Evolutionary conservation across 2,797 vertebrate species (phyloP), one percentile per base, ranked within the genome.

Genomic region (Artibeus jamaicensis): DNA sequence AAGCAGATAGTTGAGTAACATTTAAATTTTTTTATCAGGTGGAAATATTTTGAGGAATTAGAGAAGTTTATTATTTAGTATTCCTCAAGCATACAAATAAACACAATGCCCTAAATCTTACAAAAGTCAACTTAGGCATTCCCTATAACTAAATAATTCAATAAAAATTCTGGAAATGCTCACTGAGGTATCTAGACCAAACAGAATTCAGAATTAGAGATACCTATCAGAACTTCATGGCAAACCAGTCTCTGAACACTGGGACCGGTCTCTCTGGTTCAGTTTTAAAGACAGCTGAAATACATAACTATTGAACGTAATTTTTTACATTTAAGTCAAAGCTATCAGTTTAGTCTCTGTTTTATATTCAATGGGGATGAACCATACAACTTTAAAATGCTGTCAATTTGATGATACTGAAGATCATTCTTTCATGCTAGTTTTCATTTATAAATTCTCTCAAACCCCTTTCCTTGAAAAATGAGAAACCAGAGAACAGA

Each of bases 381-480:
- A 74, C 7, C 8, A 46, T 0, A 39, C 10, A 92, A 92, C 14
- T 70, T 68, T 37, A 86, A 74, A 42, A 39, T 37, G 12, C 32
- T 62, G 5, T 78, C 3, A 71, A 86, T 48, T 22, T 76, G 44
- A 70, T 32, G 24, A 46, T 65, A 39, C 37, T 78, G 71, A 88
- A 95, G 83, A 77, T 39, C 34, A 81, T 74, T 77, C 62, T 77
- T 93, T 70, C 68, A 59, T 57, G 32, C 12, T 92, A 77, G 86
- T 89, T 77, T 89, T 86, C 44, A 93, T 32, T 92, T 77, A 59
- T 26, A 50, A 93, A 82, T 95, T 79, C 48, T 73, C 32, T 85
- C 42, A 74, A 50, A 37, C 57, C 39, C 37, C 18, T 50, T 77
- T 84, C 73, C 29, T 86, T 94, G 26, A 90, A 48, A 89, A 89